These are phyloP conservation scores for Macrostomum cliftonense DNA, from an alignment of 2,888 invertebrate genomes.

Conservation along the genomic window DNA sequence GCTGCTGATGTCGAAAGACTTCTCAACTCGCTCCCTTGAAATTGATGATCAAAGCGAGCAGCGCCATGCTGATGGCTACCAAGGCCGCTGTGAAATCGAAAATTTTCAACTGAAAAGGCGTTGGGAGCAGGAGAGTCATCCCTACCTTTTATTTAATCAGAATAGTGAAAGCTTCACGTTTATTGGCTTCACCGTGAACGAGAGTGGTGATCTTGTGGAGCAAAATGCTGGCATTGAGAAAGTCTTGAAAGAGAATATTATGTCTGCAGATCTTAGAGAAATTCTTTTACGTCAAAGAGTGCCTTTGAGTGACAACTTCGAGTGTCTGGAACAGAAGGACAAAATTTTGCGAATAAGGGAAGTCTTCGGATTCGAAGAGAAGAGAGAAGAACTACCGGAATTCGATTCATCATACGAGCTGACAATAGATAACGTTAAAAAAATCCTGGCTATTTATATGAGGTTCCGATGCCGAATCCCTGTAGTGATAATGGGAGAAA, in stretches of 20 bases:
- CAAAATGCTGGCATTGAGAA: slow-evolving; percentile 17
- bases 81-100: neutral
- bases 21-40: slow-evolving; percentile 20
- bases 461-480: slow-evolving; percentile 7
- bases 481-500: slow-evolving; percentile 8
- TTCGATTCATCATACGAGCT: slow-evolving; percentile 20
- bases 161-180: slow-evolving; percentile 21
- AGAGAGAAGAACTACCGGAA: slow-evolving; percentile 14
- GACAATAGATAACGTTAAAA: slow-evolving; percentile 10
- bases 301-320: slow-evolving; percentile 17
- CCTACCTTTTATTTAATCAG: slow-evolving; percentile 7
- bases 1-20: slow-evolving; percentile 24
- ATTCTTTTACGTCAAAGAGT: slow-evolving; percentile 21
- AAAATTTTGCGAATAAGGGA: slow-evolving; percentile 20
- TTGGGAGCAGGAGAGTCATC: slow-evolving; percentile 4
- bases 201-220: slow-evolving; percentile 21
- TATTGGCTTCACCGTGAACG: slow-evolving; percentile 21
- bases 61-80: neutral
- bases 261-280: slow-evolving; percentile 17
- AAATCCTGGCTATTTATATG: slow-evolving; percentile 12
- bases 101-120: neutral
- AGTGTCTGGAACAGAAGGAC: slow-evolving; percentile 6
- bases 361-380: slow-evolving; percentile 19
- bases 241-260: slow-evolving; percentile 18
- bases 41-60: slow-evolving; percentile 19